phyloP scores from a whole-genome alignment of 2,113 vertebrate species.

The Seriola rivoliana region DNA sequence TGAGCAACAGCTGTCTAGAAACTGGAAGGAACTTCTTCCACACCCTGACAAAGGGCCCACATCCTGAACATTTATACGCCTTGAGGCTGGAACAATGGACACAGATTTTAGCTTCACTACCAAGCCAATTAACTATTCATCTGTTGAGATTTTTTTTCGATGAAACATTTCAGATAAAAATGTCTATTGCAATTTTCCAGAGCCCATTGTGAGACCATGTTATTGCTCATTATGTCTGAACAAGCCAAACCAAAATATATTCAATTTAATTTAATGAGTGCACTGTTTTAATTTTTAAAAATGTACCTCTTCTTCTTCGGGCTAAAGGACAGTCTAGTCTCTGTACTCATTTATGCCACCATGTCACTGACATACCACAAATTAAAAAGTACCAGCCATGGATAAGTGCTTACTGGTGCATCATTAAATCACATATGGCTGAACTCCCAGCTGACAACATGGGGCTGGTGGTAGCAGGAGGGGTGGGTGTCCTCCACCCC shows the following conservation, averaged over 20 bases:
- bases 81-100: no score
- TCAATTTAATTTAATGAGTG: neutral
- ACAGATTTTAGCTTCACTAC: no score
- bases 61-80: neutral
- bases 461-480: neutral
- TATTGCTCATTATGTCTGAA: neutral
- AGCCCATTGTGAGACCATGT: neutral
- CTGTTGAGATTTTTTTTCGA: no score
- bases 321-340: neutral
- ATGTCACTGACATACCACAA: neutral
- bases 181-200: no score
- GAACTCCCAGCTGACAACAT: slow-evolving; percentile 34
- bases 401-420: slow-evolving; percentile 45
- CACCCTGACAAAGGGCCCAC: no score
- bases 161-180: neutral
- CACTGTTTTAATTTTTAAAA: neutral
- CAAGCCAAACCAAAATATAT: neutral
- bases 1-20: neutral
- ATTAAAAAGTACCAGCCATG: slow-evolving; percentile 25
- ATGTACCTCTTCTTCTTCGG: neutral
- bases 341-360: neutral
- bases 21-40: neutral
- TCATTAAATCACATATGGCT: slow-evolving; percentile 57
- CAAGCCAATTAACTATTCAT: no score
- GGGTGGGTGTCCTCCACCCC: neutral